These are phyloP conservation scores for Alviniconcha strummeri DNA, from an alignment of 2,888 invertebrate species.

Conservation along the genomic window DNA sequence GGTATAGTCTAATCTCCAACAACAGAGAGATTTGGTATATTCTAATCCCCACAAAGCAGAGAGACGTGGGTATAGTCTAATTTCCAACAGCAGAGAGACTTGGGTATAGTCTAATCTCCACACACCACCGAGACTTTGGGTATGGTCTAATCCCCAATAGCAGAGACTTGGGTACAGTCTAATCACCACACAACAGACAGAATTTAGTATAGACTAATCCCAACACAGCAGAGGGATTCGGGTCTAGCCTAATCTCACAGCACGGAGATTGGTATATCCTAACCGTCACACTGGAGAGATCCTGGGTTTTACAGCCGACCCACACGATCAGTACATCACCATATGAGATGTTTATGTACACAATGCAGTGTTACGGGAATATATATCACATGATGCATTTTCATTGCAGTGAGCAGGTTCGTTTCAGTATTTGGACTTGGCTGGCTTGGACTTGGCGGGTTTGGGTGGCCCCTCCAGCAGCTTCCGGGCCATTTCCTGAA, in stretches of 20 bases:
- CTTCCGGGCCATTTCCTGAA: conserved; percentile 31
- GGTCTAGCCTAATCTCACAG: background rate
- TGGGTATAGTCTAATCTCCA: no score
- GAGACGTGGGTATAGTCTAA: no score
- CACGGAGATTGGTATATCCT: background rate
- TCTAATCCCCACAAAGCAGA: no score
- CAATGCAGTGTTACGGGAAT: background rate
- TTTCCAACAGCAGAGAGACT: no score
- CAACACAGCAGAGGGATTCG: no score
- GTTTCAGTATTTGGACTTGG: conserved; percentile 33
- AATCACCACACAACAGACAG: no score
- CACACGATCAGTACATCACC: background rate
- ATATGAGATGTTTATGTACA: conserved; percentile 13
- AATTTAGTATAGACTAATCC: no score
- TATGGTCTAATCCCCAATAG: no score
- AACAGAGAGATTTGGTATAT: no score
- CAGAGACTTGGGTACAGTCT: no score
- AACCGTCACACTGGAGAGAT: background rate
- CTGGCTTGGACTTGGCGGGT: conserved; percentile 10
- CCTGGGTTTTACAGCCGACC: background rate
- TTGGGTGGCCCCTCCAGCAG: conserved; percentile 25
- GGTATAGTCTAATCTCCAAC: no score
- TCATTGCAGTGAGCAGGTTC: background rate
- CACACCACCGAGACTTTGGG: no score
- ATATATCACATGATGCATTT: conserved; percentile 1